phyloP scores from a whole-genome alignment of 1,140 invertebrate species.

The Wasmannia auropunctata region DNA sequence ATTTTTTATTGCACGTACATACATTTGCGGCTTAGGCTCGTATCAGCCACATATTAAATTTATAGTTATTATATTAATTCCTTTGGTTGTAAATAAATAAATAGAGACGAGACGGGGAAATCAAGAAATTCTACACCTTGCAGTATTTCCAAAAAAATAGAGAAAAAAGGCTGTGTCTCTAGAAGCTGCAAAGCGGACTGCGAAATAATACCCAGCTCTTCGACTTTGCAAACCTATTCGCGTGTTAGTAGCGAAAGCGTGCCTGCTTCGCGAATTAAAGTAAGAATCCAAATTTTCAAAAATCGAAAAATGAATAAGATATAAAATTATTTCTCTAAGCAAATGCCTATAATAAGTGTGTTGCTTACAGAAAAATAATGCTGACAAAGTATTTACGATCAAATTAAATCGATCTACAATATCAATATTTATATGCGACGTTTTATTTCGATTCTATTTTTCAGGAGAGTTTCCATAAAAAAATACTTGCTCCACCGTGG shows the following conservation, averaged over 20 bases:
- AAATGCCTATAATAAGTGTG: neutral
- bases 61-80: neutral
- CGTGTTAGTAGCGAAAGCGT: conserved; percentile 36
- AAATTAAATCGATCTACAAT: neutral
- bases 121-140: neutral
- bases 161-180: neutral
- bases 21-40: neutral
- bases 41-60: neutral
- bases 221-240: conserved; percentile 26
- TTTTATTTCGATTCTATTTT: neutral
- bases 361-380: neutral
- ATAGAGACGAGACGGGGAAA: neutral
- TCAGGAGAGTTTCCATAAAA: conserved; percentile 37
- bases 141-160: neutral
- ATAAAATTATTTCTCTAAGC: neutral
- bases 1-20: neutral
- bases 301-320: neutral
- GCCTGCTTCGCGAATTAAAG: conserved; percentile 23
- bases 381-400: neutral
- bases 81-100: conserved; percentile 12
- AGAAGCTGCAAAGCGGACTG: neutral
- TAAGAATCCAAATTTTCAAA: neutral
- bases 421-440: neutral
- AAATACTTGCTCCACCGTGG: conserved; percentile 21
- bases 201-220: neutral